Base-by-base conservation (phyloP, 2,113 vertebrate genomes). In the Ochotona curzoniae region DNA sequence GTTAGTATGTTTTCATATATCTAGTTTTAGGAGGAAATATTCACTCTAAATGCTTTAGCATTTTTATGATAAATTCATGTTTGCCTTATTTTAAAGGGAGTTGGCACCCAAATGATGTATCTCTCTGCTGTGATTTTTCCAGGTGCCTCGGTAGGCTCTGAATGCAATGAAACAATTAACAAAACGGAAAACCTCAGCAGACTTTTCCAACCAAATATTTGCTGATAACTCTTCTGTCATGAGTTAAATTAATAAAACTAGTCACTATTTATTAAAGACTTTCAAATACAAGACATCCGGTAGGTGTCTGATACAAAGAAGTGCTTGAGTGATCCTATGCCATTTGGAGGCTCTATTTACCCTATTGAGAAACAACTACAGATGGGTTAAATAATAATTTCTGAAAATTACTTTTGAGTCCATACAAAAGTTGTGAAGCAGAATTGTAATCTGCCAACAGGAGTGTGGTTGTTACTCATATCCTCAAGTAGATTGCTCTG, bases 11-110 rank as follows among this genome's bases (percentile, higher is more conserved):
- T 92, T 21, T 8, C 12, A 64, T 93, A 64, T 93, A 74, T 76
- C 71, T 86, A 80, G 75, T 84, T 89, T 83, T 32, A 80, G 17
- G 64, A 83, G 30, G 87, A 91, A 83, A 88, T 25, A 78, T 79
- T 86, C 18, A 93, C 28, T 86, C 89, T 69, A 93, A 84, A 81
- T 93, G 32, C 80, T 71, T 90, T 94, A 81, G 57, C 71, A 84
- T 81, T 89, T 93, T 91, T 92, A 78, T 21, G 83, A 75, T 84
- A 89, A 79, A 73, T 64, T 94, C 57, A 18, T 83, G 9, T 60
- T 35, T 30, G 10, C 60, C 89, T 89, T 54, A 20, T 76, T 89
- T 91, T 94, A 91, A 90, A 85, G 28, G 10, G 32, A 84, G 63
- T 82, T 47, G 21, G 25, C 20, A 32, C 63, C 30, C 23, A 21